These are phyloP conservation scores for Oreortyx pictus DNA, from an alignment of 2,797 vertebrate genomes.

Conservation along the genomic window DNA sequence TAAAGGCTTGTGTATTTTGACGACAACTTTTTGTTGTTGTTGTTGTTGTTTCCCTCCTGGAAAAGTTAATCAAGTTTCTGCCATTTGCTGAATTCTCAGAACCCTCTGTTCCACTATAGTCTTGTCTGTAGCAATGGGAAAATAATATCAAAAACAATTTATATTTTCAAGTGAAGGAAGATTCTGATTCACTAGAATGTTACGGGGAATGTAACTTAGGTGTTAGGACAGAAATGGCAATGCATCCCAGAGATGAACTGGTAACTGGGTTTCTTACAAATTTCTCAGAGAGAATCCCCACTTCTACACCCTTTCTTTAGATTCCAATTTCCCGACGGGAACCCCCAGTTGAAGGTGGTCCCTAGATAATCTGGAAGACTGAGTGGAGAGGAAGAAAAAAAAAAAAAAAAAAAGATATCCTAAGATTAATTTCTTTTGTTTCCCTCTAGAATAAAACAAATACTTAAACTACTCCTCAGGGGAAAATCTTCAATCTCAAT, in stretches of 20 bases:
- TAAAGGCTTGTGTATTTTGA: neutral
- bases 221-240: neutral
- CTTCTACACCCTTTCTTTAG: neutral
- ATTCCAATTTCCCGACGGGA: neutral
- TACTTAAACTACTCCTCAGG: neutral
- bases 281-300: neutral
- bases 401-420: too few species aligned
- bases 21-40: neutral
- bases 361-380: neutral
- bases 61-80: neutral
- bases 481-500: neutral
- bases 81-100: neutral
- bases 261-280: neutral
- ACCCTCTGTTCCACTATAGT: neutral
- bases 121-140: neutral
- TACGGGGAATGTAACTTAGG: neutral
- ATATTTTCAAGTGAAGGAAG: neutral
- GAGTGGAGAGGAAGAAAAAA: too few species aligned
- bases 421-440: slow-evolving; percentile 5
- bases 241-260: neutral
- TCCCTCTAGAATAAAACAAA: neutral
- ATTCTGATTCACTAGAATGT: neutral
- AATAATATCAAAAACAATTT: neutral
- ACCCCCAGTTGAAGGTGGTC: neutral
- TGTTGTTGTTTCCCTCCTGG: neutral